Evolutionary conservation across 2,888 invertebrate species (phyloP), one percentile per base, ranked within the genome.

Genomic region (Nipponacmea schrenckii): DNA sequence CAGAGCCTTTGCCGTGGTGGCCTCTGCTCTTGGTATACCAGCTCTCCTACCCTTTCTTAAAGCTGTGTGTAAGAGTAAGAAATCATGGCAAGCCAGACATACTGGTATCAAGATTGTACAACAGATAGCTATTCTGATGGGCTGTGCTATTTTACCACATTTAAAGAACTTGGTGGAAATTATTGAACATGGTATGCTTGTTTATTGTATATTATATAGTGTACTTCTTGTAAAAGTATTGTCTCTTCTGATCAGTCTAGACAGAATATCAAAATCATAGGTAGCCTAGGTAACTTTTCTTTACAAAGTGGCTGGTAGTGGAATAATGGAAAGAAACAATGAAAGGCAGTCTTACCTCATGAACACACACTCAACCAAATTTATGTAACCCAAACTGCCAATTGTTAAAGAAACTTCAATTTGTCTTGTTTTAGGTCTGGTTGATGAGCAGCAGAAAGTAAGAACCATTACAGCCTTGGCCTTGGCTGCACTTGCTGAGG

Each of bases 71-170:
- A 94, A 97, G 82, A 97, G 97, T 80, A 99, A 99, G 91, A 99
- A 99, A 89, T 98, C 97, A 0, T 99, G 99, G 99, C 99, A 99
- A 90, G 99, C 93, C 14, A 86, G 89, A 69, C 98, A 98, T 89
- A 98, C 98, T 5, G 98, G 98, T 87, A 99, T 99, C 76, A 99
- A 99, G 91, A 99, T 99, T 87, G 98, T 99, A 0, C 99, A 99
- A 89, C 99, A 99, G 91, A 99, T 99, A 81, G 97, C 99, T 64
- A 99, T 99, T 86, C 91, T 99, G 44, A 98, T 99, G 98, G 99
- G 99, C 10, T 99, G 99, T 88, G 99, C 99, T 44, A 98, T 99
- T 83, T 90, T 99, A 79, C 99, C 99, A 0, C 99, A 99, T 92
- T 91, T 99, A 69, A 97, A 97, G 89, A 96, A 95, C 66, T 92